Conservation (phyloP, 1,140 invertebrate species). For the Globodera rostochiensis region DNA sequence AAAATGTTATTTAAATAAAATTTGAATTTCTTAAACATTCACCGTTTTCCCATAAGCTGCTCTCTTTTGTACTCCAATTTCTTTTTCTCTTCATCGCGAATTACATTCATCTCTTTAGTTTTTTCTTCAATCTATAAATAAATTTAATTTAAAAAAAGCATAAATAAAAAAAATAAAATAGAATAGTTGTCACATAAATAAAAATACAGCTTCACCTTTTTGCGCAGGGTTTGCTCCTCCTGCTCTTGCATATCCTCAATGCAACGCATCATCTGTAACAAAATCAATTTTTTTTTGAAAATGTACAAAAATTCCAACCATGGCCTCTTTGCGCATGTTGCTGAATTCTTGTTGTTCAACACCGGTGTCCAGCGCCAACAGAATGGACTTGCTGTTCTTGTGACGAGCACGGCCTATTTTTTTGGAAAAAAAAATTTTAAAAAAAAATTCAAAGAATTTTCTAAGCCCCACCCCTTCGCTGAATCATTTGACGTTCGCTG, state of each 20-base stretch:
- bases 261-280: constrained; percentile 29
- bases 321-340: constrained; percentile 48
- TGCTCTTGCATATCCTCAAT: constrained; percentile 29
- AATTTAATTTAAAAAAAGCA: too few species aligned
- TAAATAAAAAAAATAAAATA: too few species aligned
- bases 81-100: constrained; percentile 15
- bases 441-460: too few species aligned
- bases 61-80: not conserved
- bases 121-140: constrained; percentile 26
- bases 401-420: constrained; percentile 50
- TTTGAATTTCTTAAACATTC: not conserved
- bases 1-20: not conserved
- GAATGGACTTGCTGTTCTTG: constrained; percentile 35
- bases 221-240: constrained; percentile 24
- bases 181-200: not conserved
- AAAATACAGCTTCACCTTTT: not conserved
- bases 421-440: not conserved
- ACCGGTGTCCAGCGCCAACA: constrained; percentile 42
- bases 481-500: constrained; percentile 67
- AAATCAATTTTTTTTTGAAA: not conserved
- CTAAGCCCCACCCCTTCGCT: constrained; percentile 54
- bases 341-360: constrained; percentile 45
- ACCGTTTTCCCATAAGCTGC: constrained; percentile 19
- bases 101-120: not conserved
- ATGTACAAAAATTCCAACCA: constrained; percentile 16